Evolutionary conservation across 1,140 invertebrate species (phyloP).

Genomic region (Conus betulinus): DNA sequence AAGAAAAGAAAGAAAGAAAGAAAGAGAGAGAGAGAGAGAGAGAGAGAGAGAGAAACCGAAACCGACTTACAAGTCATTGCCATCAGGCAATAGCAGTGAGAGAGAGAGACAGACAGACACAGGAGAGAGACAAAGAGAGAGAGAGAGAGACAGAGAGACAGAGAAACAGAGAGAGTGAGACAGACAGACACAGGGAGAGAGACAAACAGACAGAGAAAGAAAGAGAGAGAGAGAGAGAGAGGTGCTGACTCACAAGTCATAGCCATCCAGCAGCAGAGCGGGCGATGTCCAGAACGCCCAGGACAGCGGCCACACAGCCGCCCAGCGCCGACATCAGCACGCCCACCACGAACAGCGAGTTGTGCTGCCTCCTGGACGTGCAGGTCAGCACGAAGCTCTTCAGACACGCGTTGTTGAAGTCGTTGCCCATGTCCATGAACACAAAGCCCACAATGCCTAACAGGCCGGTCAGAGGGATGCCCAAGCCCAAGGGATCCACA

Average conservation of each 20-base stretch:
- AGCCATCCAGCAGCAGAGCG: background rate
- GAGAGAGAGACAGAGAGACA: background rate
- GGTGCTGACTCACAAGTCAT: background rate
- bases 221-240: background rate
- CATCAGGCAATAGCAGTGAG: no score
- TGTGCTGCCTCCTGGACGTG: conserved; percentile 13
- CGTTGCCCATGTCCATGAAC: conserved; percentile 21
- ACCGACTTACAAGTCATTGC: no score
- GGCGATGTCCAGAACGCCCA: conserved; percentile 19
- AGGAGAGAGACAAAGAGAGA: background rate
- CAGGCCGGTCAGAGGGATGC: conserved; percentile 9
- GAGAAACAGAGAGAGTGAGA: background rate
- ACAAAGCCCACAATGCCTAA: conserved; percentile 18
- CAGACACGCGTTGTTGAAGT: conserved; percentile 23
- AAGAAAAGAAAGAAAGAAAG: no score
- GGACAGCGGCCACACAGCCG: conserved; percentile 19
- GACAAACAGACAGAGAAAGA: background rate
- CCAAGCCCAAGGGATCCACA: background rate
- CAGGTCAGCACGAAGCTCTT: conserved; percentile 22
- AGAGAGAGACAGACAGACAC: background rate
- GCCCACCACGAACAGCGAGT: conserved; percentile 29
- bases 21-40: no score
- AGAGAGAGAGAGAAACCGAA: no score
- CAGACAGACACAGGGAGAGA: background rate
- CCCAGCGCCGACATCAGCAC: conserved; percentile 25